Percentiles rank a stretch among this genome's conserved stretches.
phyloP scores from a whole-genome alignment of 1,140 invertebrate species.

The Notospermus geniculatus region DNA sequence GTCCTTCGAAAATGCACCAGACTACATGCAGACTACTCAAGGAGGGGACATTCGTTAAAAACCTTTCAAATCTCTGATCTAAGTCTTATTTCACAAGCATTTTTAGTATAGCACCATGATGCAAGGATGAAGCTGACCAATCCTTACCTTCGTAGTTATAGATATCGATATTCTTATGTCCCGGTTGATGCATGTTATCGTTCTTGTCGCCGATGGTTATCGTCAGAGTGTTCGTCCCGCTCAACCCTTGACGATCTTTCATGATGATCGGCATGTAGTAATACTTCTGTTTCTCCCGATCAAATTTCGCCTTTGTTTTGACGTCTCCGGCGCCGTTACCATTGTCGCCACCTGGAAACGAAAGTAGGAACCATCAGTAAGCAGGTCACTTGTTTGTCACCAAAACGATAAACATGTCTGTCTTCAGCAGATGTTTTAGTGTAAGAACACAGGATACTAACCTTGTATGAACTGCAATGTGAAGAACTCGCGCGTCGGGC shows the following conservation, averaged over 20 bases:
- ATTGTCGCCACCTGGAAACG: slow-evolving; percentile 26
- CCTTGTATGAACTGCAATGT: slow-evolving; percentile 2
- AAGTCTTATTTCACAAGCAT: no score
- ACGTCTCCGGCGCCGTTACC: slow-evolving; percentile 34
- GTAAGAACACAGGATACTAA: no score
- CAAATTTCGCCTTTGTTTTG: slow-evolving; percentile 82
- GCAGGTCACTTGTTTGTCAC: not conserved
- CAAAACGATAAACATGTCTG: no score
- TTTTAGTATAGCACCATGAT: no score
- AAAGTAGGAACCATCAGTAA: not conserved
- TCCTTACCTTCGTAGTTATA: slow-evolving; percentile 92
- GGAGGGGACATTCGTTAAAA: no score
- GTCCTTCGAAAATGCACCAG: no score
- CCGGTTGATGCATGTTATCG: slow-evolving; percentile 95
- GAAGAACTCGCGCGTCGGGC: slow-evolving; percentile 28
- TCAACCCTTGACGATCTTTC: slow-evolving; percentile 62
- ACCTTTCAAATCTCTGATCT: no score
- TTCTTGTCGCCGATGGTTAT: slow-evolving; percentile 96
- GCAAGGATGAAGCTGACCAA: no score
- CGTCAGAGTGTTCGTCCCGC: slow-evolving; percentile 89
- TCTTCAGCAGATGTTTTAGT: no score
- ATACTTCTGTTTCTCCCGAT: slow-evolving; percentile 79
- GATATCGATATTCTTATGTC: slow-evolving; percentile 92
- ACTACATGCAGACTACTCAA: no score
- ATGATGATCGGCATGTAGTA: slow-evolving; percentile 52